phyloP scores from a whole-genome alignment of 2,113 vertebrate genomes.

The Junco hyemalis region DNA sequence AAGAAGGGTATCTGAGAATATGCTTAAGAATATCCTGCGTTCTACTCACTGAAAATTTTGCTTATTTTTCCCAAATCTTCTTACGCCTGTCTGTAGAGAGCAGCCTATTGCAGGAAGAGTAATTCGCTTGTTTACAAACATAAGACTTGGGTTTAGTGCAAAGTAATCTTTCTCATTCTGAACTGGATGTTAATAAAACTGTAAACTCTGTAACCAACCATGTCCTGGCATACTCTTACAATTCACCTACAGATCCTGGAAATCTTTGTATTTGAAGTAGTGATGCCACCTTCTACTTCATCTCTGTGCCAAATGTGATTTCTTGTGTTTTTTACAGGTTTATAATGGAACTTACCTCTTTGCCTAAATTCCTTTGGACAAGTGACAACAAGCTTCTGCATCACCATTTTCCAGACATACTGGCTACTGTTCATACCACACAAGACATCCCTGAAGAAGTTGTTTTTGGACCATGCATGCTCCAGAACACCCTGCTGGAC shows the following conservation, averaged over 20 bases:
- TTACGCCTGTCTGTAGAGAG: not conserved
- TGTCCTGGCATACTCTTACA: not conserved
- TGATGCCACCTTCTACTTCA: not conserved
- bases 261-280: not conserved
- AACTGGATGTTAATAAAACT: not conserved
- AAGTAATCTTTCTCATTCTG: not conserved
- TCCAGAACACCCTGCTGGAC: conserved; percentile 85
- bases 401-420: conserved; percentile 78
- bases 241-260: not conserved
- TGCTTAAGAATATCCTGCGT: not conserved
- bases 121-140: not conserved
- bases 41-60: not conserved
- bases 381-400: conserved; percentile 82
- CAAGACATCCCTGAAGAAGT: conserved; percentile 82
- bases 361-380: conserved; percentile 81
- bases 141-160: not conserved
- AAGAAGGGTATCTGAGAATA: not conserved
- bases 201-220: not conserved
- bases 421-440: conserved; percentile 84
- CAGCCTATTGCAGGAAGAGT: not conserved
- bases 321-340: conserved; percentile 41
- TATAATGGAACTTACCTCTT: conserved; percentile 79
- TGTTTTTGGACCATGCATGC: conserved; percentile 83
- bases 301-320: not conserved
- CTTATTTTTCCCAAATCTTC: not conserved